A percentile compares a stretch with the other conserved stretches of the same genome.
Evolutionary conservation across 2,113 vertebrate genomes (phyloP).

Genomic region (Sinosuthora webbiana): DNA sequence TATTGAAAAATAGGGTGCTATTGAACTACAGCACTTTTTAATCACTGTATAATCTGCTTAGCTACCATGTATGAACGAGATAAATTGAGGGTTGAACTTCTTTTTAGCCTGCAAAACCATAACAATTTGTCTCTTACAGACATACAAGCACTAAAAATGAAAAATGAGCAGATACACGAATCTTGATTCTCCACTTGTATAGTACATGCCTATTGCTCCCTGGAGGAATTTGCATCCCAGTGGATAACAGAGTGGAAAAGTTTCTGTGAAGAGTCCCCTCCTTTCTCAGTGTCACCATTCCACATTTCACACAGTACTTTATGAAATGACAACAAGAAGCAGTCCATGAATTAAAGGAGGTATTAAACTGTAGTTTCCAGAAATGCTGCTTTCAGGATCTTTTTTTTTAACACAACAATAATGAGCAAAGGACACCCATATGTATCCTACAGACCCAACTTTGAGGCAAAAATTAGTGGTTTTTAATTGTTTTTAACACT

Average conservation of each 20-base stretch:
- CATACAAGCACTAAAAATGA: constrained; percentile 9
- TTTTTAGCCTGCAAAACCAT: neutral
- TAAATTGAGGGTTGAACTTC: constrained; percentile 28
- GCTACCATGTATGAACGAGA: neutral
- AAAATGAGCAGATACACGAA: neutral
- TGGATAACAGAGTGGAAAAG: neutral
- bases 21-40: constrained; percentile 59
- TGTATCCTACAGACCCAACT: neutral
- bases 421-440: neutral
- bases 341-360: neutral
- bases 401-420: neutral
- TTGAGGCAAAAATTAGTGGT: neutral
- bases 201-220: neutral
- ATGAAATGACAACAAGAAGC: neutral
- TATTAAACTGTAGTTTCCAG: neutral
- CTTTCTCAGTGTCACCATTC: neutral
- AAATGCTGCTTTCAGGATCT: neutral
- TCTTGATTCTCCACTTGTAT: neutral
- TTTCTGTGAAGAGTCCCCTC: neutral
- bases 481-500: neutral
- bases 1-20: constrained; percentile 44
- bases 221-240: neutral
- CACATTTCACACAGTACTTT: neutral
- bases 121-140: constrained; percentile 38
- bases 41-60: constrained; percentile 33